These are phyloP conservation scores for Anarrhichthys ocellatus DNA, from an alignment of 2,113 vertebrate genomes.

Conservation along the genomic window DNA sequence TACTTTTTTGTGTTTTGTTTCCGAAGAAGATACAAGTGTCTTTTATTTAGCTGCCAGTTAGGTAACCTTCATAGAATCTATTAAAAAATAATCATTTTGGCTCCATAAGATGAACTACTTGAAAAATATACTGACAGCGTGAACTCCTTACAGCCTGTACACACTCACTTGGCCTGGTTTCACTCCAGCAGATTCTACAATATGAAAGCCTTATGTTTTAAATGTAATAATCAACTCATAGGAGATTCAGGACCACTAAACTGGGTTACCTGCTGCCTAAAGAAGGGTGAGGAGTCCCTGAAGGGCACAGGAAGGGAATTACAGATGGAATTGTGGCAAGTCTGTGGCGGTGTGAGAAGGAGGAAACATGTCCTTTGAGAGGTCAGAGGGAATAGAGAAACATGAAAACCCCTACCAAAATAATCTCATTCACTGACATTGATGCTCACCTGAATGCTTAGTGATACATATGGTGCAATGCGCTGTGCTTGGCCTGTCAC, in stretches of 20 bases:
- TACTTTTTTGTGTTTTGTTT: constrained; percentile 13
- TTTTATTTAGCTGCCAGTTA: constrained; percentile 13
- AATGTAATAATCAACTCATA: not conserved
- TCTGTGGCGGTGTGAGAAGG: not conserved
- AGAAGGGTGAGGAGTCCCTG: constrained; percentile 24
- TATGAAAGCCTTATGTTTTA: constrained; percentile 20
- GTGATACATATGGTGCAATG: not conserved
- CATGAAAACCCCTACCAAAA: not conserved
- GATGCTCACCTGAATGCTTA: not conserved
- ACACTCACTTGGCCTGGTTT: not conserved
- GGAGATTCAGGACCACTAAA: constrained; percentile 27
- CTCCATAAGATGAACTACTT: not conserved
- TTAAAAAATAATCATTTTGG: not conserved
- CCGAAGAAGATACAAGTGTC: not conserved
- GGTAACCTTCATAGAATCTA: not conserved
- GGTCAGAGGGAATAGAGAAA: not conserved
- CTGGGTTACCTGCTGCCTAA: constrained; percentile 29
- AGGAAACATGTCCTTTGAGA: not conserved
- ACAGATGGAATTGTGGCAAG: not conserved
- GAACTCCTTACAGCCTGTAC: not conserved
- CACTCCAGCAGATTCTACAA: not conserved
- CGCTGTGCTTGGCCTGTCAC: not conserved
- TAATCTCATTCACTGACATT: not conserved
- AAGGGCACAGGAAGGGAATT: not conserved
- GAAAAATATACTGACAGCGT: not conserved